Percentiles rank a stretch among this genome's conserved stretches.
phyloP scores from a whole-genome alignment of 2,113 vertebrate genomes.

The Chiloscyllium plagiosum region DNA sequence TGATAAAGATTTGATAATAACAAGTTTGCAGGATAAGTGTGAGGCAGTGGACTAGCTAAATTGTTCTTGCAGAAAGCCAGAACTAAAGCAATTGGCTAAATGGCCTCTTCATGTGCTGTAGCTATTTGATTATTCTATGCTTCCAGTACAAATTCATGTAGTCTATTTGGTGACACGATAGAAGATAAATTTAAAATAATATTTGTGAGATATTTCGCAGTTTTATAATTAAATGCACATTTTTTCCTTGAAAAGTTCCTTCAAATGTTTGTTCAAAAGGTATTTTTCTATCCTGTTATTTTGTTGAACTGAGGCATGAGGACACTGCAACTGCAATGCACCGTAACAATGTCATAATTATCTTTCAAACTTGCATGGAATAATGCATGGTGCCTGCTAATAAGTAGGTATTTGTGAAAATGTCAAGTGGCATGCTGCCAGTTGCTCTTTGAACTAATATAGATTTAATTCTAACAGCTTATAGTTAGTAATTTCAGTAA shows the following conservation, averaged over 20 bases:
- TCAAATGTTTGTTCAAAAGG: background rate
- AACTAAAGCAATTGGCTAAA: background rate
- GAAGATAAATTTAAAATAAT: background rate
- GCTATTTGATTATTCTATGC: background rate
- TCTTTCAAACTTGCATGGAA: slow-evolving; percentile 8
- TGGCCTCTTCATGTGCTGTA: background rate
- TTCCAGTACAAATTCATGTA: background rate
- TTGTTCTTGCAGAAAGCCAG: background rate
- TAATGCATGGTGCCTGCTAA: slow-evolving; percentile 9
- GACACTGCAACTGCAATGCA: background rate
- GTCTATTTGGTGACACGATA: background rate
- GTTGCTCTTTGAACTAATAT: slow-evolving; percentile 19
- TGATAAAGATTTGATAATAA: background rate
- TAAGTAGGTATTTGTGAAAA: slow-evolving; percentile 32
- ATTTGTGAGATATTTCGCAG: background rate
- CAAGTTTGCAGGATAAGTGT: background rate
- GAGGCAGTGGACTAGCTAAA: background rate
- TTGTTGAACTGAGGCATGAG: background rate
- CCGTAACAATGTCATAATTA: slow-evolving; percentile 6
- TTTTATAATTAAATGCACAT: background rate
- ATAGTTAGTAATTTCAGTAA: slow-evolving; percentile 16
- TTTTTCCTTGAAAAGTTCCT: background rate
- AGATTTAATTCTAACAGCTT: slow-evolving; percentile 20
- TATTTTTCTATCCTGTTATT: background rate
- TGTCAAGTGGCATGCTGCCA: slow-evolving; percentile 30